Base-by-base conservation (phyloP, 2,797 vertebrate species). In the Semotilus atromaculatus region DNA sequence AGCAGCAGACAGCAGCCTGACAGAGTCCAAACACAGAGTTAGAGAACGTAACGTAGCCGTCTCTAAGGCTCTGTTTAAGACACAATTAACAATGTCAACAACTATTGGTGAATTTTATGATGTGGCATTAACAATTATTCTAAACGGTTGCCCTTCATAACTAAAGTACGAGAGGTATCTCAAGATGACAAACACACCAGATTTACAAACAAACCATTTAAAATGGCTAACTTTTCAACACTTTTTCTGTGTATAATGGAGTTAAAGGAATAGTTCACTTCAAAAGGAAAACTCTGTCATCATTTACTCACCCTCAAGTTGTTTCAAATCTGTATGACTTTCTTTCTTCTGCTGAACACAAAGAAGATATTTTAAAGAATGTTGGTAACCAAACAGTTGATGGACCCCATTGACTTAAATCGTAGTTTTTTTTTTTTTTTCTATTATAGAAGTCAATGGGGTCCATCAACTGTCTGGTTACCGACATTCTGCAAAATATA, bases 1-100 rank as follows among this genome's bases (percentile, higher is more conserved):
- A 82, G 78, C 58, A 66, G 86, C 84, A 88, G 86, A 86, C 84
- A 26, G 53, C 70, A 81, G 80, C 87, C 83, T 90, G 84, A 87
- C 68, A 60, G 71, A 67, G 75, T 68, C 55, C 83, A 86, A 74
- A 80, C 80, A 87, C 73, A 80, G 72, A 74, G 43, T 40, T 80
- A 51, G 75, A 51, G 75, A 88, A 83, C 40, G 79, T 43, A 48
- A 34, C 16, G 40, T 70, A 85, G 86, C 43, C 81, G 55, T 80
- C 71, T 45, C 48, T 18, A 76, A 14, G 38, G 58, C 72, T 82
- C 19, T 85, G 71, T 86, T 86, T 82, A 14, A 73, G 40, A 67
- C 72, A 85, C 6, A 16, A 51, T 48, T 48, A 79, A 45, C 21
- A 58, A 73, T 53, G 58, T 23, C 74, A 84, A 66, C 78, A 51